These are phyloP conservation scores for Micronycteris hirsuta DNA, from an alignment of 2,113 vertebrate species.

Conservation along the genomic window DNA sequence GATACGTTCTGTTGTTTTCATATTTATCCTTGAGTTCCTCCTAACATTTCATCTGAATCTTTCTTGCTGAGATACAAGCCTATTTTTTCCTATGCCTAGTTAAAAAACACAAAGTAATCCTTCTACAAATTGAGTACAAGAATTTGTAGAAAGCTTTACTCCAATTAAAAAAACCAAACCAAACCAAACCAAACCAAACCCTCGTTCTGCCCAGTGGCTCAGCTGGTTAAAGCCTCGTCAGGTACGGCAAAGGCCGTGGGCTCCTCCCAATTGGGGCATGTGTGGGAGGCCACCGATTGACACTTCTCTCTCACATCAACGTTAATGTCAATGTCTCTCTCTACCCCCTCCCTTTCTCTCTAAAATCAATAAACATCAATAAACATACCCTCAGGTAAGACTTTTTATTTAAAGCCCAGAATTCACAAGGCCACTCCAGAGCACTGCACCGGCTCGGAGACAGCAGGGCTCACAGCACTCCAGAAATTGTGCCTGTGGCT, in stretches of 20 bases:
- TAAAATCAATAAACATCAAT: too few species aligned
- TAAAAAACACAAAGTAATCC: background rate
- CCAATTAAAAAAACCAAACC: background rate
- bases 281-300: too few species aligned
- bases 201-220: too few species aligned
- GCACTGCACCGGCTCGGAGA: slow-evolving; percentile 58
- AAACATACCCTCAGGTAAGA: too few species aligned
- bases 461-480: slow-evolving; percentile 28
- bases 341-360: too few species aligned
- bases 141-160: background rate
- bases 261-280: too few species aligned
- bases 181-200: background rate
- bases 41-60: background rate
- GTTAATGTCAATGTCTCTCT: too few species aligned
- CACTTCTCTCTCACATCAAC: too few species aligned
- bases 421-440: slow-evolving; percentile 67
- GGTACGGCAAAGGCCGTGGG: too few species aligned
- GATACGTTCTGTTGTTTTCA: background rate
- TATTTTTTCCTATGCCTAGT: background rate
- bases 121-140: background rate
- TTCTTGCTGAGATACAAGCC: background rate
- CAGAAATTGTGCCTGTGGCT: slow-evolving; percentile 37
- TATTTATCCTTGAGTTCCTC: background rate
- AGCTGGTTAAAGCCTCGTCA: too few species aligned
- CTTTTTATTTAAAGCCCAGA: background rate